phyloP scores from a whole-genome alignment of 2,113 vertebrate genomes.

The Ictidomys tridecemlineatus region DNA sequence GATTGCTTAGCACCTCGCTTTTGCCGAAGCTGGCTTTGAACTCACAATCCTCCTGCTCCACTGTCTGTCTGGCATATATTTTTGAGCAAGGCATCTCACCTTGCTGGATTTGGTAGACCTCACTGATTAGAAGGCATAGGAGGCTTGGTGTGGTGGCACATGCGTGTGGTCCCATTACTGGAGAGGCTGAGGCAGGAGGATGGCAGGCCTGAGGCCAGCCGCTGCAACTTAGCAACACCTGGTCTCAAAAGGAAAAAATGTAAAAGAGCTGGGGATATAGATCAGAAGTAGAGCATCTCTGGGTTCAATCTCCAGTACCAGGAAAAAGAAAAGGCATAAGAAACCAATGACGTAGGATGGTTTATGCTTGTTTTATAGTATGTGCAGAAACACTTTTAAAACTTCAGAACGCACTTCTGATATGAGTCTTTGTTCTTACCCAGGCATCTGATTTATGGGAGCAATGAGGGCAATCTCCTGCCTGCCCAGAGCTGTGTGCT shows the following conservation, averaged over 20 bases:
- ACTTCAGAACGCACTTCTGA: neutral
- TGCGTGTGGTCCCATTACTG: no score
- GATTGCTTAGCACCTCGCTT: no score
- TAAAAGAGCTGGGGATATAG: no score
- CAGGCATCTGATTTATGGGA: neutral
- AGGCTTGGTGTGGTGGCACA: neutral
- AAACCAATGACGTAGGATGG: neutral
- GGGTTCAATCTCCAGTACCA: no score
- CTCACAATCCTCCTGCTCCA: no score
- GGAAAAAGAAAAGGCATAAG: neutral
- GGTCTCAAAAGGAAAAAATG: no score
- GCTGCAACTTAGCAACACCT: no score
- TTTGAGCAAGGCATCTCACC: neutral
- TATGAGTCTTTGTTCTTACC: neutral
- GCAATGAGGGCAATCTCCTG: neutral
- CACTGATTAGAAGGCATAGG: neutral
- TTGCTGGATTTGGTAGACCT: neutral
- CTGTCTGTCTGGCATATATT: neutral
- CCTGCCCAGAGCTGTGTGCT: neutral
- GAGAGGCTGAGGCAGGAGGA: no score
- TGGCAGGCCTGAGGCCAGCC: no score
- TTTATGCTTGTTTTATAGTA: neutral
- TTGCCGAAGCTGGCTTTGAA: no score
- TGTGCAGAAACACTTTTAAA: neutral
- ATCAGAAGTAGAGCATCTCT: no score